Conservation (phyloP, 2,888 invertebrate species). For the Dryobotodes eremita region DNA sequence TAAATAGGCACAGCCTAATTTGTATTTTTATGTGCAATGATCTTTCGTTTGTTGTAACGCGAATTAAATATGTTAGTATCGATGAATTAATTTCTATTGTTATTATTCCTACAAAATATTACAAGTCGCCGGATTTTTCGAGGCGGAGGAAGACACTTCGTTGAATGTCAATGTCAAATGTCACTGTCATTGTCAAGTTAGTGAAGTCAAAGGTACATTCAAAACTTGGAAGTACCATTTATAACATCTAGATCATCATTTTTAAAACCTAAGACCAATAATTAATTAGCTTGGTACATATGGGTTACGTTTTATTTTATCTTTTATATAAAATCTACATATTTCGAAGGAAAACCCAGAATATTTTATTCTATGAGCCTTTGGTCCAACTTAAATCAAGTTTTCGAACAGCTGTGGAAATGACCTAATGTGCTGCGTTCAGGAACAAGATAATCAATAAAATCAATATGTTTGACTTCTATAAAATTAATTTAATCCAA, state of each 20-base stretch:
- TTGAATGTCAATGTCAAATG: neutral
- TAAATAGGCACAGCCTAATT: neutral
- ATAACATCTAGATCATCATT: neutral
- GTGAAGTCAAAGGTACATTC: neutral
- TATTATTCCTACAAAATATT: too few species aligned
- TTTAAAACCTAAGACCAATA: neutral
- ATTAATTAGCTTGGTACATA: neutral
- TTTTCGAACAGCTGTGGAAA: constrained; percentile 4
- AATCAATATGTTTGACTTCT: neutral
- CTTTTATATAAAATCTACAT: neutral
- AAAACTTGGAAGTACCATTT: neutral
- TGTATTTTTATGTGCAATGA: neutral
- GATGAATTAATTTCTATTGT: neutral
- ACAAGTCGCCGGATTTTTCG: neutral
- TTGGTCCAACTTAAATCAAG: too few species aligned
- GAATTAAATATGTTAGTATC: neutral
- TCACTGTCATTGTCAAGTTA: neutral
- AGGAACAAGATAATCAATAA: neutral
- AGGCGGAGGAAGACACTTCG: neutral
- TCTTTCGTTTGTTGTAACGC: neutral
- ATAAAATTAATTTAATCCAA: neutral
- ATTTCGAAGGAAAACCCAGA: neutral
- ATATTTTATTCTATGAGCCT: neutral
- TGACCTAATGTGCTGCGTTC: neutral
- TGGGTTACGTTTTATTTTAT: neutral